Evolutionary conservation across 2,888 invertebrate genomes (phyloP).

Genomic region (Erebia aethiops): DNA sequence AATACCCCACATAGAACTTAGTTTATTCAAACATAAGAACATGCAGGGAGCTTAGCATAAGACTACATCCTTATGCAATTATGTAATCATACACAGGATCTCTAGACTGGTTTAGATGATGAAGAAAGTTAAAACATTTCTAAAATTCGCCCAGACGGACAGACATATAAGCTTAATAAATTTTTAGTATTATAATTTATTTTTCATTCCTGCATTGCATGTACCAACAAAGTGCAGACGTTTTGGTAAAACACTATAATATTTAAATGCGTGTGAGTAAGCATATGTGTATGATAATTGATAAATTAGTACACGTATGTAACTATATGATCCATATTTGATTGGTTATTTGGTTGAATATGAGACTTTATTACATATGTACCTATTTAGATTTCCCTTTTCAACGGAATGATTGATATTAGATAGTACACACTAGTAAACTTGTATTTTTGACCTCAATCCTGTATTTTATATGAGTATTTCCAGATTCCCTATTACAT

Average conservation of each 20-base stretch:
- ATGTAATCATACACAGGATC: too few species aligned
- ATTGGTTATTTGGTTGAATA: background rate
- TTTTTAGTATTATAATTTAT: background rate
- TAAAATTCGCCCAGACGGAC: too few species aligned
- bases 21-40: background rate
- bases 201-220: background rate
- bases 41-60: background rate
- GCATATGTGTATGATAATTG: background rate
- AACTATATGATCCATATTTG: background rate
- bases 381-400: background rate
- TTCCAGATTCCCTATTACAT: background rate
- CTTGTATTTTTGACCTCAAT: background rate
- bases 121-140: too few species aligned
- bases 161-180: background rate
- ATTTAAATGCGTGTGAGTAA: background rate
- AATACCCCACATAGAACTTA: background rate
- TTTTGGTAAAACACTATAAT: background rate
- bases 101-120: too few species aligned
- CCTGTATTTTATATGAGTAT: background rate
- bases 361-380: background rate
- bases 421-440: background rate
- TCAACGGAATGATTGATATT: background rate
- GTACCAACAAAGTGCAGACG: constrained; percentile 1
- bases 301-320: background rate
- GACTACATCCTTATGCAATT: too few species aligned